These are phyloP conservation scores for Meghimatium bilineatum DNA, from an alignment of 2,888 invertebrate genomes.

Conservation along the genomic window DNA sequence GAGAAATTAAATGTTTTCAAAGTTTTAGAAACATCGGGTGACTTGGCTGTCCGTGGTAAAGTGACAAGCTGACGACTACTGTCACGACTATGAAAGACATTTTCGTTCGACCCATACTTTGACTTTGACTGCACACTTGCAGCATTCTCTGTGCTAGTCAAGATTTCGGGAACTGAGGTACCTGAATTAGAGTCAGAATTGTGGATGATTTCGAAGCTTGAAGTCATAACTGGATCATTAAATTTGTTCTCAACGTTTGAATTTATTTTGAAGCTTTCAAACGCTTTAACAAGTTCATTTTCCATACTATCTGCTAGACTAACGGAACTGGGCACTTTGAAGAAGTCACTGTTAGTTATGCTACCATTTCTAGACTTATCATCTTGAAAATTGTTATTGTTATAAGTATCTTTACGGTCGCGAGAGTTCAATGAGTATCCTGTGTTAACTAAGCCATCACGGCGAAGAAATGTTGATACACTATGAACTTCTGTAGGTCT, in stretches of 20 bases:
- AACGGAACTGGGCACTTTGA: slow-evolving; percentile 67
- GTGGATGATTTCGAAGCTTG: not conserved
- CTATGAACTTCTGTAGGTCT: slow-evolving; percentile 46
- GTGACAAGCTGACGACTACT: slow-evolving; percentile 2
- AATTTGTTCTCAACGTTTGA: slow-evolving; percentile 1
- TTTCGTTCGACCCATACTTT: not conserved
- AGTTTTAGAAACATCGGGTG: not conserved
- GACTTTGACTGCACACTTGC: not conserved
- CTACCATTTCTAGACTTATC: slow-evolving; percentile 53
- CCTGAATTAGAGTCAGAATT: slow-evolving; percentile 23
- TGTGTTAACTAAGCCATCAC: slow-evolving; percentile 45
- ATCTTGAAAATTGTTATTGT: slow-evolving; percentile 6
- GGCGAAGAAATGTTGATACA: slow-evolving; percentile 22
- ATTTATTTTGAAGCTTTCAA: slow-evolving; percentile 52
- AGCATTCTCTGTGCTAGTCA: too few species aligned
- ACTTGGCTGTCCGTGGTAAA: slow-evolving; percentile 17
- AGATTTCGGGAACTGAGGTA: not conserved
- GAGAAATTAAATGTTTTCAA: not conserved
- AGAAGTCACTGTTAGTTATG: slow-evolving; percentile 59
- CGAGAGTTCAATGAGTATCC: slow-evolving; percentile 31
- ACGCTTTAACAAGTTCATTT: slow-evolving; percentile 66
- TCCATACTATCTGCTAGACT: slow-evolving; percentile 72
- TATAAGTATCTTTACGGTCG: not conserved
- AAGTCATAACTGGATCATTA: not conserved
- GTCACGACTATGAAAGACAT: too few species aligned